Evolutionary conservation across 2,113 vertebrate species (phyloP), one percentile per base, ranked within the genome.

Genomic region (pig (Sus scrofa)): DNA sequence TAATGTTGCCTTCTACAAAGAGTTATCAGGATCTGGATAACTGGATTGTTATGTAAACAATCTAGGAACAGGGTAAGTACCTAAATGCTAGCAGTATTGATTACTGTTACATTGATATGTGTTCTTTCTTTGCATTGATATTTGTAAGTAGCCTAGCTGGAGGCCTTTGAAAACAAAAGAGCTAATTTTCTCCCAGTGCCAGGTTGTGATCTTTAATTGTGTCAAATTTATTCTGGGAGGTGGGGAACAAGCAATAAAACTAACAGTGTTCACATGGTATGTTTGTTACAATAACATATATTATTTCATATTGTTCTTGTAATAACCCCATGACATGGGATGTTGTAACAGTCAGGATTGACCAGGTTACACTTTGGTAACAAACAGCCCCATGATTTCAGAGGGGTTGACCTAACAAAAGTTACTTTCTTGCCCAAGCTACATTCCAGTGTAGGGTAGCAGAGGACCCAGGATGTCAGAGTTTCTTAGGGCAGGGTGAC

Each of bases 101-200:
- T 78, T 65, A 70, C 32, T 73, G 30, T 73, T 27, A 54, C 27
- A 75, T 27, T 39, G 50, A 39, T 54, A 15, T 65, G 19, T 88
- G 13, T 78, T 75, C 83, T 89, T 82, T 73, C 15, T 26, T 39
- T 86, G 70, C 56, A 54, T 83, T 92, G 77, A 67, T 83, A 63
- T 84, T 88, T 83, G 78, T 44, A n/a, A 22, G 56, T 71, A 60
- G 26, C 70, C 24, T 71, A 7, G 19, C n/a, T 86, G 62, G 75
- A 73, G 37, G 20, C 34, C 70, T 97, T 88, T 84, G 83, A 91
- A 83, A 96, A 91, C 81, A 52, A 94, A 95, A 88, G 20, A 94
- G 30, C 32, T 84, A 18, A 91, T 60, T 94, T 92, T 70, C 34
- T 94, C 24, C 68, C 32, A n/a, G 0, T 70, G 30, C n/a, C 52